Base-by-base conservation (phyloP, 2,113 vertebrate species). In the Psettodes erumei region DNA sequence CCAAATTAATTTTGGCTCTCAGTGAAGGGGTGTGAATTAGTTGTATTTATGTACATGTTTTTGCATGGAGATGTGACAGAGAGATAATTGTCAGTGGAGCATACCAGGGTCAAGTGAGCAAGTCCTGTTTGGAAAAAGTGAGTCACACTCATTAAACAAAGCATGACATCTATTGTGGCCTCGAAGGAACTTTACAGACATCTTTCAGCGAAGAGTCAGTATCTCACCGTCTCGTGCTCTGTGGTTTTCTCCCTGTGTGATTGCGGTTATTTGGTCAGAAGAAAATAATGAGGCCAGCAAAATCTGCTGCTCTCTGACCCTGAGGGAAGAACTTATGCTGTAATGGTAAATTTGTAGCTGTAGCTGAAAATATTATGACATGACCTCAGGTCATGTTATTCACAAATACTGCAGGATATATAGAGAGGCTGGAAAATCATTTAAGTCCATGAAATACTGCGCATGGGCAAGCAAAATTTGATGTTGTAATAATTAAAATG, bases 241-340 rank as follows among this genome's bases (percentile, higher is more conserved):
- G 28, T 65, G 51, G 8, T 60, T 48, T 40, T 50, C 30, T 25
- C 23, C 10, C 8, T 25, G 19, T 64, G 35, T 51, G 50, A 25
- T 33, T 61, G 11, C 35, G 35, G 18, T 53, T 63, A 15, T 51
- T 60, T 35, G 4, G 3, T 43, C 23, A n/a, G 55, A 37, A 15
- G 16, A 48, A 61, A 66, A 67, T 71, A 75, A 72, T 62, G 43
- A 83, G 56, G 45, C 40, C 51, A 81, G 53, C 66, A 62, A 33
- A 71, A 62, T 27, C 32, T 21, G 32, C 4, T 33, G 71, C 27
- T 65, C 71, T 70, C 28, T 67, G 50, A 71, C 45, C 70, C 58
- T 33, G 13, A 48, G 71, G 71, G 71, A 47, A 61, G 51, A 65
- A 60, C 38, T 54, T 43, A 23, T 42, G 47, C 50, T 63, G 61